These are phyloP conservation scores for Cebuella pygmaea DNA, from an alignment of 2,797 vertebrate genomes.

Conservation along the genomic window DNA sequence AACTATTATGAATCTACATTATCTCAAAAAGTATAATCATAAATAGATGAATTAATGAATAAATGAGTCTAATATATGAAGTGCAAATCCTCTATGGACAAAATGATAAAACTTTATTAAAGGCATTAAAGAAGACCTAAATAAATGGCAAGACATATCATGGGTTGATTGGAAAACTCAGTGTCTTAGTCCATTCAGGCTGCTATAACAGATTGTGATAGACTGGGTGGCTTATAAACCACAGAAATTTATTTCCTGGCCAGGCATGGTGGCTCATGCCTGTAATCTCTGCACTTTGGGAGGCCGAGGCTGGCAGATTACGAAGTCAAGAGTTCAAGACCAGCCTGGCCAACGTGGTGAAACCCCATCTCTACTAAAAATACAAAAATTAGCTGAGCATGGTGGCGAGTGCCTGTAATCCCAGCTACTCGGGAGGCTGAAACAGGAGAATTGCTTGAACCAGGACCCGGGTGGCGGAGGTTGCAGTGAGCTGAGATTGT, in stretches of 20 bases:
- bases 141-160: not conserved
- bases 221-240: not conserved
- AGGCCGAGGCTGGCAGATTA: too few relatives aligned
- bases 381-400: too few relatives aligned
- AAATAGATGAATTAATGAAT: not conserved
- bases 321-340: too few relatives aligned
- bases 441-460: too few relatives aligned
- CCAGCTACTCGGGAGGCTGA: too few relatives aligned
- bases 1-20: conserved; percentile 35
- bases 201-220: not conserved
- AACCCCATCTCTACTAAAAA: too few relatives aligned
- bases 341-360: too few relatives aligned
- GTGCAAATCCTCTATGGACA: not conserved
- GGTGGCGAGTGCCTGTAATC: too few relatives aligned
- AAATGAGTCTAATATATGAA: not conserved
- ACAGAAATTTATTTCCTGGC: not conserved
- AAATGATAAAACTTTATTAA: conserved; percentile 36
- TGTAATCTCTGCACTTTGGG: too few relatives aligned
- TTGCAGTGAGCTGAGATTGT: too few relatives aligned
- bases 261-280: too few relatives aligned
- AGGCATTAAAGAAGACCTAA: not conserved
- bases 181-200: not conserved
- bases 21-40: not conserved
- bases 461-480: accelerated
- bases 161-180: not conserved